phyloP scores from a whole-genome alignment of 1,140 invertebrate species.

The Caerostris extrusa region DNA sequence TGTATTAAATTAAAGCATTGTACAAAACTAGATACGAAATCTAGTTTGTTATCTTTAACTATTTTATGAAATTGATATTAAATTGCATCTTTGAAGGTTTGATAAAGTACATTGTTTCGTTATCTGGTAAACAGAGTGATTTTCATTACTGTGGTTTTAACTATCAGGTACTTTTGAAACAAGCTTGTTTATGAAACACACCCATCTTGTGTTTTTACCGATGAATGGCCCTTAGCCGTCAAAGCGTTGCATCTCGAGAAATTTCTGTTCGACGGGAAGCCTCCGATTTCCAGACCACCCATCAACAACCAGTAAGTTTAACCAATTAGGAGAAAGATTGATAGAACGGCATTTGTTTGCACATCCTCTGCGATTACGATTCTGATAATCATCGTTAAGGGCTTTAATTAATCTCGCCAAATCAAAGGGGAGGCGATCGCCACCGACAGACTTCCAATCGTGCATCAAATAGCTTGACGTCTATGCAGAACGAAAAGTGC shows the following conservation, averaged over 20 bases:
- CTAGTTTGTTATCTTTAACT: too few relatives aligned
- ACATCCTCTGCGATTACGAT: conserved; percentile 60
- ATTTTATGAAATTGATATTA: too few relatives aligned
- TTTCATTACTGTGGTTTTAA: too few relatives aligned
- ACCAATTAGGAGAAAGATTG: conserved; percentile 73
- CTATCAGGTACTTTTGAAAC: too few relatives aligned
- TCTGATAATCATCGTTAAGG: conserved; percentile 57
- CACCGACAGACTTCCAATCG: conserved; percentile 43
- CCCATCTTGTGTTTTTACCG: not conserved
- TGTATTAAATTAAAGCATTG: too few relatives aligned
- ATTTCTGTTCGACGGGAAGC: not conserved
- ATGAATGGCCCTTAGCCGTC: not conserved
- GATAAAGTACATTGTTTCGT: too few relatives aligned
- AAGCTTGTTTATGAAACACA: not conserved
- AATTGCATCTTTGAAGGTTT: too few relatives aligned
- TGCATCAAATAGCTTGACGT: conserved; percentile 10
- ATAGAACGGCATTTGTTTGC: conserved; percentile 56
- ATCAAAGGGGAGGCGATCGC: conserved; percentile 40
- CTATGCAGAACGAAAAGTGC: conserved; percentile 14
- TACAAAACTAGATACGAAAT: too few relatives aligned
- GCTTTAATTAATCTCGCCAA: conserved; percentile 63
- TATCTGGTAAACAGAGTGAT: too few relatives aligned
- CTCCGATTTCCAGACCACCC: not conserved
- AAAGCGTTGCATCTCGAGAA: not conserved
- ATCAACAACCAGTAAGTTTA: not conserved